A percentile compares a stretch with the other conserved stretches of the same genome.
Conservation (phyloP, 2,888 invertebrate species). For the Muscina levida region DNA sequence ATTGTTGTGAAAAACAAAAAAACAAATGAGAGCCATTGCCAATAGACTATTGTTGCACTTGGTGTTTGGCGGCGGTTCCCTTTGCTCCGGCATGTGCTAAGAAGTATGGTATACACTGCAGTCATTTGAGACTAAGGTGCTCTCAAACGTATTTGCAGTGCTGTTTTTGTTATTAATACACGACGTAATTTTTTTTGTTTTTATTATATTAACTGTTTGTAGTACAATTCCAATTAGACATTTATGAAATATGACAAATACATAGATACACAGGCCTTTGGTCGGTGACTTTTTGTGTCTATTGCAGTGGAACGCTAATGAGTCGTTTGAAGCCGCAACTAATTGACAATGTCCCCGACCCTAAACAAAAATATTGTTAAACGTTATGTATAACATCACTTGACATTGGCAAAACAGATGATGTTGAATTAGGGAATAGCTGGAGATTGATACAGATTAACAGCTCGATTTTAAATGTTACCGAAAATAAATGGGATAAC, state of each 20-base stretch:
- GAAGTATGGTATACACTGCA: background rate
- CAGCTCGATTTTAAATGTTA: too few species aligned
- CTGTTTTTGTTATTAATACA: conserved; percentile 19
- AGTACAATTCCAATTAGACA: conserved; percentile 24
- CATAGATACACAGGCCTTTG: background rate
- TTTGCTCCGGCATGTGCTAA: too few species aligned
- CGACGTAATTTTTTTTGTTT: conserved; percentile 25
- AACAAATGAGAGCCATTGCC: too few species aligned
- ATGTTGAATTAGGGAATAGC: too few species aligned
- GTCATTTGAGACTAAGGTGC: conserved; percentile 13
- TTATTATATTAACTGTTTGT: conserved; percentile 37
- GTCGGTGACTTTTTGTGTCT: background rate
- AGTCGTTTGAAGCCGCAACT: too few species aligned
- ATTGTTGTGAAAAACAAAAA: background rate
- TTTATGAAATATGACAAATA: conserved; percentile 35
- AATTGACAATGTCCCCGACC: too few species aligned
- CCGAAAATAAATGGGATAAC: too few species aligned
- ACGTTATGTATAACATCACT: too few species aligned
- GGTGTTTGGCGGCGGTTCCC: background rate
- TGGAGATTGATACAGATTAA: too few species aligned
- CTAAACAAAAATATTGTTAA: too few species aligned
- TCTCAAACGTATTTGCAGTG: conserved; percentile 2
- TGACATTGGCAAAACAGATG: too few species aligned
- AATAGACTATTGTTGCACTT: too few species aligned
- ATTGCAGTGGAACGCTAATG: conserved; percentile 8